These are phyloP conservation scores for Trichoplusia ni DNA, from an alignment of 1,140 invertebrate genomes.

Conservation along the genomic window DNA sequence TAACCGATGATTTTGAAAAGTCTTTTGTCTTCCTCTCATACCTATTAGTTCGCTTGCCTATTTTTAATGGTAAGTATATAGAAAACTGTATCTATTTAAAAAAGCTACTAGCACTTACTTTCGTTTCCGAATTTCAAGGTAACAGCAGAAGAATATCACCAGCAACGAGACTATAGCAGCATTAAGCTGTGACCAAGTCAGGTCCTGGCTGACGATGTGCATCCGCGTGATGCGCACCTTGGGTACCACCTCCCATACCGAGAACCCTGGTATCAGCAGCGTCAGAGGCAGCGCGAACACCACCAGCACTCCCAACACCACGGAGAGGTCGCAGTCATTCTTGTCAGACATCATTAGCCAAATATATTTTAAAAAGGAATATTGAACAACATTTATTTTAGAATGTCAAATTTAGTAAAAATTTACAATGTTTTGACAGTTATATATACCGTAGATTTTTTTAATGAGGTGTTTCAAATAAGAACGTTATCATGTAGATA, in stretches of 20 bases:
- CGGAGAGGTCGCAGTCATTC: conserved; percentile 51
- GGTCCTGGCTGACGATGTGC: conserved; percentile 52
- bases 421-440: background rate
- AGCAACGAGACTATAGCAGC: conserved; percentile 44
- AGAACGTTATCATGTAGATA: too few species aligned
- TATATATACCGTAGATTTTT: background rate
- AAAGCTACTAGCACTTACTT: conserved; percentile 50
- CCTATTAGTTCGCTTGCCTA: too few species aligned
- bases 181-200: conserved; percentile 63
- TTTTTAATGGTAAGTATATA: too few species aligned
- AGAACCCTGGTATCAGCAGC: conserved; percentile 61
- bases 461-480: too few species aligned
- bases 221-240: conserved; percentile 61
- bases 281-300: conserved; percentile 67
- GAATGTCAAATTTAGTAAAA: conserved; percentile 3
- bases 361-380: background rate
- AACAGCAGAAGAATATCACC: conserved; percentile 60
- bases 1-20: too few species aligned
- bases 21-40: too few species aligned
- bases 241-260: conserved; percentile 62
- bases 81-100: background rate
- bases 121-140: conserved; percentile 66
- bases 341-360: conserved; percentile 49
- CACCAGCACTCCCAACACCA: conserved; percentile 45
- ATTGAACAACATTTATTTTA: conserved; percentile 15